Evolutionary conservation across 2,888 invertebrate species (phyloP).

Genomic region (Lamproptera curius): DNA sequence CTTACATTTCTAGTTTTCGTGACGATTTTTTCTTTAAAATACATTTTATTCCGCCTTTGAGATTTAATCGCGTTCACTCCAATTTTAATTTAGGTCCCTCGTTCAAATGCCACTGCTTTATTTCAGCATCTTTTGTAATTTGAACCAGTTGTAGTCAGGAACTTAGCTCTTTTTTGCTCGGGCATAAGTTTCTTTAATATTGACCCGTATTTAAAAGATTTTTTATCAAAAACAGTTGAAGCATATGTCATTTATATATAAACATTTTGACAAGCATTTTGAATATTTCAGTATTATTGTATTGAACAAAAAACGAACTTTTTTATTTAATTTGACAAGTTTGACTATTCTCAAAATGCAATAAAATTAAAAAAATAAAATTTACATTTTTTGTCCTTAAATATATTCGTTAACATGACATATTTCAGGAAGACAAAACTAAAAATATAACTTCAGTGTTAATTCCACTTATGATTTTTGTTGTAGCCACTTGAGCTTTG

Average conservation of each 20-base stretch:
- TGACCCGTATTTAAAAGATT: too few relatives aligned
- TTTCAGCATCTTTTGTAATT: background rate
- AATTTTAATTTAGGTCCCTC: background rate
- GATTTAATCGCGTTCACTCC: background rate
- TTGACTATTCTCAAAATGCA: too few relatives aligned
- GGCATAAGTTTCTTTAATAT: background rate
- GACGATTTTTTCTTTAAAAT: constrained; percentile 21
- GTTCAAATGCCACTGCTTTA: background rate
- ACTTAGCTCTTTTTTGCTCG: background rate
- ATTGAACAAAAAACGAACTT: too few relatives aligned
- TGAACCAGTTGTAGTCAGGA: background rate
- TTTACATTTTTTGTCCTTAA: too few relatives aligned
- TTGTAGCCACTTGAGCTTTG: constrained; percentile 14
- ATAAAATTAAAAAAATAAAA: too few relatives aligned
- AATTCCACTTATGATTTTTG: constrained; percentile 16
- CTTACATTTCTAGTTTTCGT: constrained; percentile 28
- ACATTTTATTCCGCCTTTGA: background rate
- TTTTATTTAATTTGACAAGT: too few relatives aligned
- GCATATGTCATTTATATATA: too few relatives aligned
- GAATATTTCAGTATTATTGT: too few relatives aligned
- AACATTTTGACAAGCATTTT: too few relatives aligned
- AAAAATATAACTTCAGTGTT: constrained; percentile 10
- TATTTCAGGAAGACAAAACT: constrained; percentile 10
- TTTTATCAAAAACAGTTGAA: too few relatives aligned
- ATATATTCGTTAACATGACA: constrained; percentile 9